Base-by-base conservation (phyloP, 2,113 vertebrate species). In the Salminus brasiliensis region DNA sequence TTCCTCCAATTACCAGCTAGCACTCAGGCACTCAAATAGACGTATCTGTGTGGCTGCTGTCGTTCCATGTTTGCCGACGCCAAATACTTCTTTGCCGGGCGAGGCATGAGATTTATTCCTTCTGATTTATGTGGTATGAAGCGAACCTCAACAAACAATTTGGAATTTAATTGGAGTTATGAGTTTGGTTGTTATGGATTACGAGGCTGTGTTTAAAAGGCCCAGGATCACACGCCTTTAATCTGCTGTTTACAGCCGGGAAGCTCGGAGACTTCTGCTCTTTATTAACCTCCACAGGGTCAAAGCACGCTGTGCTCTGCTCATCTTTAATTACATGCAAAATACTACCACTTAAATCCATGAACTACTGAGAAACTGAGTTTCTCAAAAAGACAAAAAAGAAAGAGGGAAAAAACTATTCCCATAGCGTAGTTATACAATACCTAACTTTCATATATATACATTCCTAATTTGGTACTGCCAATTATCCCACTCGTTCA, bases 261-360 rank as follows among this genome's bases (percentile, higher is more conserved):
- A 36, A 66, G 27, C 43, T 65, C 63, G n/a, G 27, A 27, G 45
- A 55, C 29, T 16, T 34, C 13, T 15, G 43, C 32, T 15, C 39
- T 52, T 76, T 66, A 52, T 63, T 74, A 76, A 76, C 21, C 74
- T 34, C 29, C 18, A 43, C 34, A 29, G 36, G 49, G 63, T 76
- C 60, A 53, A 39, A 53, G 49, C 45, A 76, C 36, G 8, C 36
- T 27, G 1, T 29, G 13, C 41, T 27, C 11, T 69, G 39, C 23
- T 55, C 7, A 66, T 53, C 30, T 76, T 53, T 57, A 69, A n/a
- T 59, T 69, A 39, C 27, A 69, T 69, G 49, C 59, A 69, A 78
- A 43, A 45, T 57, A 45, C 16, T 25, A 15, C 45, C 16, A 45
- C 11, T 41, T 21, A 45, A 23, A 32, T 27, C 15, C 53, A 13